Conservation (phyloP, 2,113 vertebrate genomes). For the Ameiurus melas region DNA sequence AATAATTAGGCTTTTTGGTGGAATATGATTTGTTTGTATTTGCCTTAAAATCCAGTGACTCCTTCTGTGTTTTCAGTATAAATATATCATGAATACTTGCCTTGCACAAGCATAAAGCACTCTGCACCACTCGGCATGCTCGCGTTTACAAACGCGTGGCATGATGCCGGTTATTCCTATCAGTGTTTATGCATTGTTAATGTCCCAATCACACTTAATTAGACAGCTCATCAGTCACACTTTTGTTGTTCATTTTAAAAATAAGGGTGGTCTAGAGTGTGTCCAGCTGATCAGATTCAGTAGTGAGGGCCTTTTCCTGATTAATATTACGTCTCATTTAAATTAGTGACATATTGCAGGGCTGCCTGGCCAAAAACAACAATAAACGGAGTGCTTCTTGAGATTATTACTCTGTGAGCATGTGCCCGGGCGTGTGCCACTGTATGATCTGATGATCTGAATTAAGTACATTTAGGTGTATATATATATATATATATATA, state of each 20-base stretch:
- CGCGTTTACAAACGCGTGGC: not conserved
- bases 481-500: no score
- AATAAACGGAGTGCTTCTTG: not conserved
- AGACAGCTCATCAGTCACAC: slow-evolving; percentile 37
- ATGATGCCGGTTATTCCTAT: slow-evolving; percentile 29
- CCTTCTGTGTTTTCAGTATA: slow-evolving; percentile 39
- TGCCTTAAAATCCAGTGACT: slow-evolving; percentile 27
- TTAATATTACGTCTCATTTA: slow-evolving; percentile 15
- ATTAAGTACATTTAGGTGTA: not conserved
- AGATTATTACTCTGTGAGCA: not conserved
- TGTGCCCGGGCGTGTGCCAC: not conserved
- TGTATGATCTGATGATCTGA: not conserved
- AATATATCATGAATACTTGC: slow-evolving; percentile 20
- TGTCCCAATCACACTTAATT: slow-evolving; percentile 44
- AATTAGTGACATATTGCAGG: not conserved
- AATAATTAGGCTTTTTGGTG: not conserved
- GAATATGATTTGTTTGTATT: slow-evolving; percentile 13
- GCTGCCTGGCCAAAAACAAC: slow-evolving; percentile 7
- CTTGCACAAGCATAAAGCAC: not conserved
- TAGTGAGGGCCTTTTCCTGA: slow-evolving; percentile 5
- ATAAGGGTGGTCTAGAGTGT: slow-evolving; percentile 8
- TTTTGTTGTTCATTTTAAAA: not conserved
- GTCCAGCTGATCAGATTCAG: not conserved
- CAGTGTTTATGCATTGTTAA: slow-evolving; percentile 44
- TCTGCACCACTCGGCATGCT: no score